Conservation (phyloP, 1,140 invertebrate genomes). For the Matsumurasca onukii region DNA sequence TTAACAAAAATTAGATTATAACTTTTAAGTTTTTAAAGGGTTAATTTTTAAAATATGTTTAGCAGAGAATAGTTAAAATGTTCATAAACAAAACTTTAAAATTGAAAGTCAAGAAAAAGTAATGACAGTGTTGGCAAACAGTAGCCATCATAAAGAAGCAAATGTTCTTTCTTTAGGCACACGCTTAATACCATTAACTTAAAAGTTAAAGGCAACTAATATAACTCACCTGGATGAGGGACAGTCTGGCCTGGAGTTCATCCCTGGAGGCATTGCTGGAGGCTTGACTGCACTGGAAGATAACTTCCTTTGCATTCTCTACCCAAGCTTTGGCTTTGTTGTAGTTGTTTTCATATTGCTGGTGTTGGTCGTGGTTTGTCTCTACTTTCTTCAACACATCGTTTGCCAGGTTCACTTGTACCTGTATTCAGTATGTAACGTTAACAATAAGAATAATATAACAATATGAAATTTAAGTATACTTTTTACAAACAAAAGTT, state of each 20-base stretch:
- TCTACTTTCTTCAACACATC: slow-evolving; percentile 92
- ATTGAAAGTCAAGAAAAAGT: too few species aligned
- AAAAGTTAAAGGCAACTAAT: too few species aligned
- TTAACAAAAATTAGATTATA: too few species aligned
- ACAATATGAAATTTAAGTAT: background rate
- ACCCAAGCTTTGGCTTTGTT: slow-evolving; percentile 86
- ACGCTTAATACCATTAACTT: too few species aligned
- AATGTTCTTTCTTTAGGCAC: too few species aligned
- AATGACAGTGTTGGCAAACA: too few species aligned
- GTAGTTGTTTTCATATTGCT: slow-evolving; percentile 78
- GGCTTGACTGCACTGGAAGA: slow-evolving; percentile 76
- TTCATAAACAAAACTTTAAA: too few species aligned
- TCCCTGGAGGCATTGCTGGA: slow-evolving; percentile 75
- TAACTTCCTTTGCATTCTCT: slow-evolving; percentile 79
- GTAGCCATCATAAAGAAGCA: too few species aligned
- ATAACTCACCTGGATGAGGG: slow-evolving; percentile 61
- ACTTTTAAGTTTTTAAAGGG: too few species aligned
- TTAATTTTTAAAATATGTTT: too few species aligned
- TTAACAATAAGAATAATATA: background rate
- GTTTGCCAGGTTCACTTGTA: slow-evolving; percentile 86
- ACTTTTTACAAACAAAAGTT: background rate
- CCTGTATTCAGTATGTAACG: slow-evolving; percentile 44
- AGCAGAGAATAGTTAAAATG: too few species aligned
- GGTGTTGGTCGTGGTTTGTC: slow-evolving; percentile 85
- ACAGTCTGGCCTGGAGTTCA: slow-evolving; percentile 76